Percentiles rank a stretch among this genome's conserved stretches.
phyloP scores from a whole-genome alignment of 2,797 vertebrate genomes.

The Pangasius krempfi region DNA sequence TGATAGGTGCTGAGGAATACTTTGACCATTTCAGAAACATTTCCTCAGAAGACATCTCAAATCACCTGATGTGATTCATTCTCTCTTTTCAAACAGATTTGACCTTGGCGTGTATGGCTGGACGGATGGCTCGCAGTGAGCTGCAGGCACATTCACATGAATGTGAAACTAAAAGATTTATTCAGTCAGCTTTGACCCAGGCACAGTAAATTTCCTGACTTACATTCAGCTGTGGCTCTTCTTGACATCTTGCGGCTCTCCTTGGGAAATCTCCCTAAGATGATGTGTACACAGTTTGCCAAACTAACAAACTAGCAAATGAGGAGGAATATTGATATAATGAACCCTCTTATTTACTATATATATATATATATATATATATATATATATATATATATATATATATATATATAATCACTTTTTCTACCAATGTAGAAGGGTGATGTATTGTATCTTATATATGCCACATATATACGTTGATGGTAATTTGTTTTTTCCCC shows the following conservation, averaged over 20 bases:
- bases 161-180: constrained; percentile 46
- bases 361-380: background rate
- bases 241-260: constrained; percentile 28
- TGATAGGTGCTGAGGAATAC: constrained; percentile 39
- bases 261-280: constrained; percentile 23
- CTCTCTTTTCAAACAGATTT: constrained; percentile 22
- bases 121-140: constrained; percentile 34
- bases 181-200: constrained; percentile 32
- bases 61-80: constrained; percentile 38
- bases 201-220: constrained; percentile 44
- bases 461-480: background rate
- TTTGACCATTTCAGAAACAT: constrained; percentile 21
- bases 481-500: background rate
- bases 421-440: background rate
- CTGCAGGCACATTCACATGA: constrained; percentile 43
- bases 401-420: background rate
- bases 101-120: constrained; percentile 31
- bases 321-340: background rate
- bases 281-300: background rate
- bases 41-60: constrained; percentile 14
- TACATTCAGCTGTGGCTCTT: constrained; percentile 30
- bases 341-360: background rate
- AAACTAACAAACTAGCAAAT: background rate
- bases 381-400: background rate
- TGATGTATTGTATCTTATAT: background rate